Evolutionary conservation across 2,113 vertebrate species (phyloP).

Genomic region (Ammodramus savannarum): DNA sequence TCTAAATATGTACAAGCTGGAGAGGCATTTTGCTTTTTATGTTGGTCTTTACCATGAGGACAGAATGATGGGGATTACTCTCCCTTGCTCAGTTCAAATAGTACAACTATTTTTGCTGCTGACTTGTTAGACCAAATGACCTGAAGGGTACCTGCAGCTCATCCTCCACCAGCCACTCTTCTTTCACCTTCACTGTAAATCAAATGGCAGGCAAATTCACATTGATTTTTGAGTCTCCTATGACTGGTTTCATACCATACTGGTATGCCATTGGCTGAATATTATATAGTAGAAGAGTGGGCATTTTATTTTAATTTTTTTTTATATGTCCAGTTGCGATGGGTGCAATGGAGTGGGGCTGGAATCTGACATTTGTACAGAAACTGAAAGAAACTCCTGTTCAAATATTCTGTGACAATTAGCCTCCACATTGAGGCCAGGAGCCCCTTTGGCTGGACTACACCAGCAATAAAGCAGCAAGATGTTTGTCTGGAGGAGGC

Average conservation of each 20-base stretch:
- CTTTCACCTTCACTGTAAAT: neutral
- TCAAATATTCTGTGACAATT: neutral
- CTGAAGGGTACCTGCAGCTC: neutral
- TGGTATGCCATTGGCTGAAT: neutral
- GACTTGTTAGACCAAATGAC: neutral
- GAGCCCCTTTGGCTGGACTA: neutral
- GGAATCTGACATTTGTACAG: neutral
- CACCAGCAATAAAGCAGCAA: neutral
- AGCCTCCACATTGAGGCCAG: neutral
- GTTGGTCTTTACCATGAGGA: neutral
- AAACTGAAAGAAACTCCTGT: neutral
- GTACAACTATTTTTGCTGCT: neutral
- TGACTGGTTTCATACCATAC: neutral
- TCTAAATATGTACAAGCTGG: neutral
- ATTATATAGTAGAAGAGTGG: rapidly evolving
- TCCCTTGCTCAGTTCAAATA: neutral
- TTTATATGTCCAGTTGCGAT: neutral
- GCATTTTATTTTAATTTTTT: neutral
- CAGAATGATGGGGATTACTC: neutral
- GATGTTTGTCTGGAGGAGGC: neutral
- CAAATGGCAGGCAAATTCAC: neutral
- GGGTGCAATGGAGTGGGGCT: neutral
- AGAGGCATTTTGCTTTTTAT: neutral
- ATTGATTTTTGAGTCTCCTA: neutral
- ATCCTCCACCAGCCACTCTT: neutral